These are phyloP conservation scores for Eudyptes chrysolophus DNA, from an alignment of 2,113 vertebrate species.

Conservation along the genomic window DNA sequence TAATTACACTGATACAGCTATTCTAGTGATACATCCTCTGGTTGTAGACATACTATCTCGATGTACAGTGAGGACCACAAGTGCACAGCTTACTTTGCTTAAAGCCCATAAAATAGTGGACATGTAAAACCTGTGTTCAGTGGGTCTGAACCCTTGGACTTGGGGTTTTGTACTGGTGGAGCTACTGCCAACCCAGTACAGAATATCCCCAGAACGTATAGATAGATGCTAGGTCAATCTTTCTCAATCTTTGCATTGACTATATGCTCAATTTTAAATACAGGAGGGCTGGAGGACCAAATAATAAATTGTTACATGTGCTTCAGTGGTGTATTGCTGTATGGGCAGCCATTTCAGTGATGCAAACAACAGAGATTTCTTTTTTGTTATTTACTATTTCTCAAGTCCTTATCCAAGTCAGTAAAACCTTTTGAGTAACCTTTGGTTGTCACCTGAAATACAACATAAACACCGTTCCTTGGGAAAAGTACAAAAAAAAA, in stretches of 20 bases:
- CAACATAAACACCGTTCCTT: neutral
- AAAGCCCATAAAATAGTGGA: neutral
- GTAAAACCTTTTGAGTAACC: neutral
- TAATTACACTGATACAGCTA: neutral
- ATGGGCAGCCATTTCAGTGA: conserved; percentile 15
- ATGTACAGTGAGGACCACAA: neutral
- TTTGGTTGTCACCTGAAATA: conserved; percentile 17
- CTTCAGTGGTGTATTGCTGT: conserved; percentile 69
- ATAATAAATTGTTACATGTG: conserved; percentile 24
- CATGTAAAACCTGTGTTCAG: neutral
- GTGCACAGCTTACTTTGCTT: neutral
- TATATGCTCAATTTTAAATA: neutral
- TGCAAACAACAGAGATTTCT: neutral
- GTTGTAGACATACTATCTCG: neutral
- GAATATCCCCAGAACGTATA: neutral
- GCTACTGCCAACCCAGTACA: neutral
- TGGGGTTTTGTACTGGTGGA: neutral
- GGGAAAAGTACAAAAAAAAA: neutral
- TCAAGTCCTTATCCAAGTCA: neutral
- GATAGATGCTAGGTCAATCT: neutral
- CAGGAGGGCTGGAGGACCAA: conserved; percentile 4
- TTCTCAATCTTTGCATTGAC: neutral
- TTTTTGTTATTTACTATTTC: neutral
- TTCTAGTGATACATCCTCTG: neutral
- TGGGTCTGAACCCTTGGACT: neutral